A percentile compares a stretch with the other conserved stretches of the same genome.
phyloP scores from a whole-genome alignment of 2,797 vertebrate species.

The Furcifer pardalis region DNA sequence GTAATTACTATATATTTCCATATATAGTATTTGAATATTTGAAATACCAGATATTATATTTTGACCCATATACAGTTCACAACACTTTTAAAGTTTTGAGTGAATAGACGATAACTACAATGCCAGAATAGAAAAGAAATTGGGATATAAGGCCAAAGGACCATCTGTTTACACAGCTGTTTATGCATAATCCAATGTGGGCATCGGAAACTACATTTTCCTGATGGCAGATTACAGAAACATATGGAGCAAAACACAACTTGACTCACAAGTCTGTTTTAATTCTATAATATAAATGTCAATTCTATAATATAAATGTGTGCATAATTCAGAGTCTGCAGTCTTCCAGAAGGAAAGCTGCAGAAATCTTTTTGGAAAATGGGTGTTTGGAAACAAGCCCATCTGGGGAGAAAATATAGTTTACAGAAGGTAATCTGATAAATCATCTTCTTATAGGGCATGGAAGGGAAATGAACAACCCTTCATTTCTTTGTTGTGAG shows the following conservation, averaged over 20 bases:
- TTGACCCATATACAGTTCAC: background rate
- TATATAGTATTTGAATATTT: too few relatives aligned
- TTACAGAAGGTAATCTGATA: conserved; percentile 50
- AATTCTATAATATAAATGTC: conserved; percentile 67
- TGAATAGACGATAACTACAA: conserved; percentile 1
- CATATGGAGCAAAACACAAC: conserved; percentile 61
- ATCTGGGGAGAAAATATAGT: conserved; percentile 39
- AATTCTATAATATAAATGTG: conserved; percentile 45
- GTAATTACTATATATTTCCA: too few relatives aligned
- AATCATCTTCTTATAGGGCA: conserved; percentile 36
- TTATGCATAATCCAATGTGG: conserved; percentile 23
- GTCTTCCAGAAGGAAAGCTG: conserved; percentile 51
- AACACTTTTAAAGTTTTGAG: background rate
- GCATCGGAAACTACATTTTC: conserved; percentile 48
- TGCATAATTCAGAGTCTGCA: conserved; percentile 54
- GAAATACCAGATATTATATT: background rate
- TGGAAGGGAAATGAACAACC: conserved; percentile 30
- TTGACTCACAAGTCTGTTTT: conserved; percentile 52
- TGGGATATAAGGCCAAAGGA: conserved; percentile 24
- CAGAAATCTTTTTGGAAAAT: conserved; percentile 39
- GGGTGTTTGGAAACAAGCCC: conserved; percentile 48
- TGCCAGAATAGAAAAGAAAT: conserved; percentile 6
- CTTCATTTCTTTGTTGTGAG: conserved; percentile 26
- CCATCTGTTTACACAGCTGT: conserved; percentile 24
- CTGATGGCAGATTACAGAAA: conserved; percentile 41